A percentile compares a stretch with the other conserved stretches of the same genome.
Conservation (phyloP, 92 coral and sea anemone genomes). For the Blastomussa wellsi region DNA sequence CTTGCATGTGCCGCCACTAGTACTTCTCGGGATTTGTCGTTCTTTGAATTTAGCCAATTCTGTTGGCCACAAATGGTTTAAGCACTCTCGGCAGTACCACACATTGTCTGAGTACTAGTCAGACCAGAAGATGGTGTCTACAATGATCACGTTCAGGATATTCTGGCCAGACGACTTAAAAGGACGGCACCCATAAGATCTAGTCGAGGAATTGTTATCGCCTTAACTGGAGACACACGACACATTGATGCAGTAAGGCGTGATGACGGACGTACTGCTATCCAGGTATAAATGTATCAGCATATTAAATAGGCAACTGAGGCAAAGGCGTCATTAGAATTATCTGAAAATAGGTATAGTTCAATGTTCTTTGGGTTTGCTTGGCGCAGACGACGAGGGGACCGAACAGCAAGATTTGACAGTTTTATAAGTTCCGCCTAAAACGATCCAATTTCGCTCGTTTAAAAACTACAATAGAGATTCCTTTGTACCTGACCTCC, state of each 20-base stretch:
- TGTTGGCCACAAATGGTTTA: neutral
- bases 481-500: no score
- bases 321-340: constrained; percentile 47
- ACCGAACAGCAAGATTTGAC: constrained; percentile 11
- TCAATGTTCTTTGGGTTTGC: constrained; percentile 17
- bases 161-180: constrained; percentile 27
- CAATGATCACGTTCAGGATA: neutral
- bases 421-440: constrained; percentile 21
- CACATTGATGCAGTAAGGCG: constrained; percentile 42
- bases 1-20: constrained; percentile 39
- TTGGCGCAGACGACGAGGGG: constrained; percentile 42
- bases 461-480: no score
- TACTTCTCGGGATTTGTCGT: constrained; percentile 25
- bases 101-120: no score
- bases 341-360: constrained; percentile 34
- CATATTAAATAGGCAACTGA: constrained; percentile 32
- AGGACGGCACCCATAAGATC: neutral
- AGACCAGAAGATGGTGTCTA: no score
- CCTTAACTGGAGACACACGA: constrained; percentile 38
- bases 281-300: constrained; percentile 7
- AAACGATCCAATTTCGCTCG: no score
- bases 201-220: constrained; percentile 40
- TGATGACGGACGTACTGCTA: constrained; percentile 8
- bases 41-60: constrained; percentile 23
- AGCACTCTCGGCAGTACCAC: no score